Conservation (phyloP, 2,113 vertebrate species). For the Ancistrus triradiatus region DNA sequence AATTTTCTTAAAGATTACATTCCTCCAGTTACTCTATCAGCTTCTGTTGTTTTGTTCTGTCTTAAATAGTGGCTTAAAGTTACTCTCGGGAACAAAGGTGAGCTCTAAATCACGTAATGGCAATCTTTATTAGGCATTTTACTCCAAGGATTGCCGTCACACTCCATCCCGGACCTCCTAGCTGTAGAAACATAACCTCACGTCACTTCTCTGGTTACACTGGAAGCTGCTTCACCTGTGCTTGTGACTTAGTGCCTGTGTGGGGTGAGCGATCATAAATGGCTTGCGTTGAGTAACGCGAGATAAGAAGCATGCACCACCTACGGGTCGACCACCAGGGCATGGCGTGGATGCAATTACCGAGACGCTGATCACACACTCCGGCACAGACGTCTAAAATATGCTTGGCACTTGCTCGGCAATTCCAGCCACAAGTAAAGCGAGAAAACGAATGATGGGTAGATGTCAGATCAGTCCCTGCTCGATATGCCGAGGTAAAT, state of each 20-base stretch:
- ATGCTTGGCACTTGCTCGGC: constrained; percentile 14
- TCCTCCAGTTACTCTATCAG: constrained; percentile 18
- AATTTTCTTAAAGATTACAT: constrained; percentile 28
- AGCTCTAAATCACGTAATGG: constrained; percentile 28
- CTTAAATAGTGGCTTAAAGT: constrained; percentile 34
- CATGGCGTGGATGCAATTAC: constrained; percentile 27
- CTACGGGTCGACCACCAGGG: constrained; percentile 28
- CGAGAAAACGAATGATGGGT: no score
- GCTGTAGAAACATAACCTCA: constrained; percentile 15
- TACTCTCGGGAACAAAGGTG: constrained; percentile 28
- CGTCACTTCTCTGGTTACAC: constrained; percentile 10
- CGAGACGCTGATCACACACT: constrained; percentile 3
- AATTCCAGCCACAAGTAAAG: constrained; percentile 3
- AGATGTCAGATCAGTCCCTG: no score
- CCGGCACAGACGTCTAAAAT: constrained; percentile 1
- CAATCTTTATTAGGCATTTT: constrained; percentile 6
- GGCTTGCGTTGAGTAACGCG: background rate
- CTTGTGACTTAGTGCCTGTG: background rate
- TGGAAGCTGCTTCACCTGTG: background rate
- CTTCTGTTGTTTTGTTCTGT: constrained; percentile 10
- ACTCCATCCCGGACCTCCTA: constrained; percentile 23
- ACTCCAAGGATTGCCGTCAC: constrained; percentile 4
- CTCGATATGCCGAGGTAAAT: no score
- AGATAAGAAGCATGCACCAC: background rate
- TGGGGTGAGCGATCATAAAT: background rate